Conservation (phyloP, 2,797 vertebrate genomes). For the Alfaro cultratus region DNA sequence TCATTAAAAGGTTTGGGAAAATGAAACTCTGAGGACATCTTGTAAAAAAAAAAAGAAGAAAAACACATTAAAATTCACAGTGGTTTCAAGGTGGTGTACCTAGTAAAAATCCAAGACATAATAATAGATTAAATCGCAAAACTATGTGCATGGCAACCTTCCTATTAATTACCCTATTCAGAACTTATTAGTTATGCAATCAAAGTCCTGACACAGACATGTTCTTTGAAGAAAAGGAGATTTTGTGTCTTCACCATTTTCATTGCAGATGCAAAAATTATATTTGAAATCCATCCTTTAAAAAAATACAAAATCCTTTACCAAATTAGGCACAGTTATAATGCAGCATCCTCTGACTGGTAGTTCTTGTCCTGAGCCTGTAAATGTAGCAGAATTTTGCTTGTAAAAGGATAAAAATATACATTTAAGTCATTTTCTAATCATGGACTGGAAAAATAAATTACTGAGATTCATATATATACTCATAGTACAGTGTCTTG, state of each 20-base stretch:
- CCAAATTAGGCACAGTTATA: background rate
- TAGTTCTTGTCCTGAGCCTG: background rate
- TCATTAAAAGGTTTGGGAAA: conserved; percentile 55
- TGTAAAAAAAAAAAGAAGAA: conserved; percentile 17
- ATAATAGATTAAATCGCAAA: conserved; percentile 70
- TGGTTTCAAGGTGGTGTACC: conserved; percentile 54
- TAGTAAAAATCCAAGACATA: conserved; percentile 59
- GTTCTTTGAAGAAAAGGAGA: conserved; percentile 43
- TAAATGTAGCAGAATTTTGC: background rate
- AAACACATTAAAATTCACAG: conserved; percentile 68
- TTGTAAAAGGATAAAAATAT: background rate
- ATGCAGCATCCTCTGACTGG: background rate
- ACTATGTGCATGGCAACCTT: conserved; percentile 57
- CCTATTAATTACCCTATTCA: conserved; percentile 73
- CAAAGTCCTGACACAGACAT: conserved; percentile 23
- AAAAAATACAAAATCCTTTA: conserved; percentile 35
- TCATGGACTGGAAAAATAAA: background rate
- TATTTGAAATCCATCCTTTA: conserved; percentile 40
- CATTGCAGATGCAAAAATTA: conserved; percentile 55
- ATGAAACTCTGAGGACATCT: conserved; percentile 39
- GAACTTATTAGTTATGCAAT: conserved; percentile 68
- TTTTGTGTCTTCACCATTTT: conserved; percentile 58
- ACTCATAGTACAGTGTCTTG: background rate
- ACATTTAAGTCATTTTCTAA: background rate
- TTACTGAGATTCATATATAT: background rate